Conservation (phyloP, 53 echinoderm and acorn worm species). For the Crossaster papposus region DNA sequence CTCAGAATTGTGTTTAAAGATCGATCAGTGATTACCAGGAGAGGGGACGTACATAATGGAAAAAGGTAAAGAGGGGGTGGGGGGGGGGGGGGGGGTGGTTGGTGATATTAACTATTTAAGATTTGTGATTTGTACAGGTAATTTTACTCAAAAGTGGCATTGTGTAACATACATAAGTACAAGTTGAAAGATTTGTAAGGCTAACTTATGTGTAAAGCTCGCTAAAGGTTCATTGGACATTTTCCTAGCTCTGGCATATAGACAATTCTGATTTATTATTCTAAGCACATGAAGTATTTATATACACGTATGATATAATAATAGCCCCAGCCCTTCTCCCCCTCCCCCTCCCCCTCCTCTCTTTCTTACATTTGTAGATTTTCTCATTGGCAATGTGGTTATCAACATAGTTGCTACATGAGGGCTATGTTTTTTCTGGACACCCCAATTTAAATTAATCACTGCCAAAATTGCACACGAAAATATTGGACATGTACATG, state of each 20-base stretch:
- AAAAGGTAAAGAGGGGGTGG: too few species aligned
- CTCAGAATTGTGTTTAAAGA: background rate
- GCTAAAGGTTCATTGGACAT: background rate
- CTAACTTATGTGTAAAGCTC: background rate
- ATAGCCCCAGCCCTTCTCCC: background rate
- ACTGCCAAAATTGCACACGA: background rate
- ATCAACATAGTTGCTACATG: background rate
- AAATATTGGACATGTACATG: too few species aligned
- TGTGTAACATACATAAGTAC: background rate
- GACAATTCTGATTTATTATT: background rate
- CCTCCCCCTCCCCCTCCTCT: background rate
- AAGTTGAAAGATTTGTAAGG: background rate
- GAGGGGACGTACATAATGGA: background rate
- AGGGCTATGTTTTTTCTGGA: background rate
- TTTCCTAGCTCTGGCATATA: background rate
- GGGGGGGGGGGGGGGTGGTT: too few species aligned
- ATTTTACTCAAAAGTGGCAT: too few species aligned
- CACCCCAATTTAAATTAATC: background rate
- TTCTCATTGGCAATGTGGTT: background rate
- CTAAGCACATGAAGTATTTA: too few species aligned
- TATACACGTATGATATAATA: background rate
- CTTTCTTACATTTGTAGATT: background rate
- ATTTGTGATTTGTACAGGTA: too few species aligned
- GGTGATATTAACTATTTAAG: too few species aligned
- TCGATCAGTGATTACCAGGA: background rate